These are phyloP conservation scores for Acrocera orbiculus DNA, from an alignment of 2,888 invertebrate species.

Conservation along the genomic window DNA sequence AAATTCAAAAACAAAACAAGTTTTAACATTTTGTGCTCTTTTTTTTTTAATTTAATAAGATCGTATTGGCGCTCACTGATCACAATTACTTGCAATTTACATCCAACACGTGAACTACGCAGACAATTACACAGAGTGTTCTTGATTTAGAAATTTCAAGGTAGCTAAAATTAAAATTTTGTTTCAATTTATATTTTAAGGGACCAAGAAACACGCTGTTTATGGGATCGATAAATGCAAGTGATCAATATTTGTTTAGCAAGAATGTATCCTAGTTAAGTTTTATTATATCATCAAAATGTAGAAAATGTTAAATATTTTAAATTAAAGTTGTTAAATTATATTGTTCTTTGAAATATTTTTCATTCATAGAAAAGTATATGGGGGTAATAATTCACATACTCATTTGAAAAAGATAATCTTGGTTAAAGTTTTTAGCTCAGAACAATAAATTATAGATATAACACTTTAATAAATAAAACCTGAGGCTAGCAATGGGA, in stretches of 20 bases:
- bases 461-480: too few relatives aligned
- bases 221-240: conserved; percentile 81
- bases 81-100: conserved; percentile 68
- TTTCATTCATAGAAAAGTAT: too few relatives aligned
- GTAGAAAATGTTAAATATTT: too few relatives aligned
- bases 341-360: too few relatives aligned
- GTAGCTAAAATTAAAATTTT: conserved; percentile 25
- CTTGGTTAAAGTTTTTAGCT: too few relatives aligned
- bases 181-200: conserved; percentile 33
- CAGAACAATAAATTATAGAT: too few relatives aligned
- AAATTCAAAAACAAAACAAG: background rate
- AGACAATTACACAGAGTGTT: conserved; percentile 68
- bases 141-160: conserved; percentile 72
- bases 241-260: conserved; percentile 69
- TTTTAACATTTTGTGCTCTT: background rate
- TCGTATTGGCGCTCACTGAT: conserved; percentile 67
- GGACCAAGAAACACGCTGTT: conserved; percentile 53
- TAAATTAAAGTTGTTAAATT: too few relatives aligned
- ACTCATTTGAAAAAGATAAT: too few relatives aligned
- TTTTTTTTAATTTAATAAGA: conserved; percentile 17
- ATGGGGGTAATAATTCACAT: too few relatives aligned
- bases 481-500: too few relatives aligned
- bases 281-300: background rate
- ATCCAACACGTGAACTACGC: conserved; percentile 67
- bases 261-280: conserved; percentile 57